Percentiles rank a stretch among this genome's conserved stretches.
Evolutionary conservation across 2,888 invertebrate genomes (phyloP).

Genomic region (Sesia apiformis): DNA sequence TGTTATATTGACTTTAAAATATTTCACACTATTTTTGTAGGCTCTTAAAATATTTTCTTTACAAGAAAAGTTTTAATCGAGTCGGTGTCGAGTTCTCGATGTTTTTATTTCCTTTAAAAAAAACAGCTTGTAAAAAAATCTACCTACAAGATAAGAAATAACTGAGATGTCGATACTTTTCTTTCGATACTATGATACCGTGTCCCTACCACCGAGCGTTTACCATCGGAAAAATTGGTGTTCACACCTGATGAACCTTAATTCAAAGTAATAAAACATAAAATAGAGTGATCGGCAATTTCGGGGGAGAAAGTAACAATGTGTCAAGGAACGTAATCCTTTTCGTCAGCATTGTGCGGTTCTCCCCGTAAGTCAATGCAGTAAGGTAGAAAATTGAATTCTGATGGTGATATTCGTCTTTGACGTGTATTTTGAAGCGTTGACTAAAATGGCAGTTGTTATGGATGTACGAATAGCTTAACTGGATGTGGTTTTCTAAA

Average conservation of each 20-base stretch:
- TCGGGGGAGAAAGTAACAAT: neutral
- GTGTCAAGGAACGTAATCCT: neutral
- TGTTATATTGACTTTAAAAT: too few relatives aligned
- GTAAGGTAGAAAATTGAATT: neutral
- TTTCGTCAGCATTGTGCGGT: neutral
- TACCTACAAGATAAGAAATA: too few relatives aligned
- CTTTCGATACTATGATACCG: too few relatives aligned
- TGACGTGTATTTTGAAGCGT: neutral
- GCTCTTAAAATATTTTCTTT: too few relatives aligned
- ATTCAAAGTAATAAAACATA: constrained; percentile 10
- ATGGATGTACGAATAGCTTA: neutral
- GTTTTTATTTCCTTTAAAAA: too few relatives aligned
- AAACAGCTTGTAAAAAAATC: too few relatives aligned
- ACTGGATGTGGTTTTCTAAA: too few relatives aligned
- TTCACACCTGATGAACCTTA: constrained; percentile 12
- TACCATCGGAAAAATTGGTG: constrained; percentile 3
- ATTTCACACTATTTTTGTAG: too few relatives aligned
- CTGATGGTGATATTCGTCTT: neutral
- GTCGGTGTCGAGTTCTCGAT: too few relatives aligned
- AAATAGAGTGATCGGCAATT: constrained; percentile 8
- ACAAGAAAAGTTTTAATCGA: too few relatives aligned
- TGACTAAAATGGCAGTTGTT: neutral
- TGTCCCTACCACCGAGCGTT: neutral
- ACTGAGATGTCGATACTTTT: too few relatives aligned
- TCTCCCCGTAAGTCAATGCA: neutral